phyloP scores from a whole-genome alignment of 92 coral and sea anemone species.

The Porites rus region DNA sequence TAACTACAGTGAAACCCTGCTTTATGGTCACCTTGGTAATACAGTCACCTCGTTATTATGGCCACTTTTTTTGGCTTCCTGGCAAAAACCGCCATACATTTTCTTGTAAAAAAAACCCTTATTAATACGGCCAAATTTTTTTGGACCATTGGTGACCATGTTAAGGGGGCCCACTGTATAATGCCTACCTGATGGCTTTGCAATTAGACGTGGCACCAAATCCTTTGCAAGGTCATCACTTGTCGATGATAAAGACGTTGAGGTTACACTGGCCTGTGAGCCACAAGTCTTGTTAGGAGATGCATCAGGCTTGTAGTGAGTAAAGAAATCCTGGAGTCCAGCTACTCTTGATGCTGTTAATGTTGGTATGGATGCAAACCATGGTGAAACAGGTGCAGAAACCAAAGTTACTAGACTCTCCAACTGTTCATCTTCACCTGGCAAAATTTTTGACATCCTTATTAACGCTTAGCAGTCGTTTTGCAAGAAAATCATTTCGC shows the following conservation, averaged over 20 bases:
- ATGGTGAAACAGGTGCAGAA: slow-evolving; percentile 57
- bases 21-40: too few relatives aligned
- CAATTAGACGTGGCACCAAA: not conserved
- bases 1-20: too few relatives aligned
- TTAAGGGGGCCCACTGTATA: too few relatives aligned
- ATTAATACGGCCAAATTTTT: too few relatives aligned
- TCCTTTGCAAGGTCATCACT: slow-evolving; percentile 1
- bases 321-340: slow-evolving; percentile 77
- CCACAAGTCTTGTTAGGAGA: slow-evolving; percentile 21
- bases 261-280: not conserved
- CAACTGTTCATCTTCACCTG: slow-evolving; percentile 43
- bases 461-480: not conserved
- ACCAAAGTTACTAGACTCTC: slow-evolving; percentile 65
- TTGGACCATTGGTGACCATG: too few relatives aligned
- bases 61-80: too few relatives aligned
- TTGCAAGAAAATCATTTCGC: too few relatives aligned
- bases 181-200: slow-evolving; percentile 4
- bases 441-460: not conserved
- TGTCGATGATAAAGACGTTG: not conserved
- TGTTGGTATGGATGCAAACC: slow-evolving; percentile 34
- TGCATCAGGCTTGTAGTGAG: slow-evolving; percentile 15
- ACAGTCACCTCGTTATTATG: too few relatives aligned
- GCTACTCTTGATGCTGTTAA: slow-evolving; percentile 67
- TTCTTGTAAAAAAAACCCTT: too few relatives aligned
- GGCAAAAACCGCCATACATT: too few relatives aligned